Percentiles rank a stretch among this genome's conserved stretches.
phyloP scores from a whole-genome alignment of 35 echinoderm and acorn worm species.

The Heliocidaris tuberculata region DNA sequence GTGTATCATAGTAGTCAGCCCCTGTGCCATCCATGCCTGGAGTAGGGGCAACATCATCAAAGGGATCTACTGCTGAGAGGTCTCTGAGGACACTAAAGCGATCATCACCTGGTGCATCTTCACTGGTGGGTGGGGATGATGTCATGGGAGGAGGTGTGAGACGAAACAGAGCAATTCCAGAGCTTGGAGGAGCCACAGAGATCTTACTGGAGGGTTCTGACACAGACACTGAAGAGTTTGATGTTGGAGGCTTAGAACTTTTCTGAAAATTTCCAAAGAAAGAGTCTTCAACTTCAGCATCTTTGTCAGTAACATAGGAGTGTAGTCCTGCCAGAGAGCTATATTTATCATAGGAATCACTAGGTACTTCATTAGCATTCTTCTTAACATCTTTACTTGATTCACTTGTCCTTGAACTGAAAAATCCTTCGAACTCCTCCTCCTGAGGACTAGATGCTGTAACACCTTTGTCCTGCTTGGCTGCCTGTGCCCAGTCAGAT shows the following conservation, averaged over 20 bases:
- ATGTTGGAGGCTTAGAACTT: neutral
- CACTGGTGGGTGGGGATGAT: constrained; percentile 23
- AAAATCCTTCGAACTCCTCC: constrained; percentile 44
- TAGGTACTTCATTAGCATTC: neutral
- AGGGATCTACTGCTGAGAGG: constrained; percentile 15
- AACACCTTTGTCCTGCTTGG: neutral
- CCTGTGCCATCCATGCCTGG: constrained; percentile 31
- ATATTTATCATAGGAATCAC: neutral
- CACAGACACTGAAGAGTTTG: neutral
- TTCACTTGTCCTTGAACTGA: neutral
- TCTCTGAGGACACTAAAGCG: constrained; percentile 22
- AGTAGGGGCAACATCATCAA: neutral
- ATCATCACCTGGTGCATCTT: constrained; percentile 28
- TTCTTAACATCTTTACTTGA: neutral
- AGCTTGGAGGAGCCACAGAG: neutral
- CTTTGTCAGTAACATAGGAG: neutral
- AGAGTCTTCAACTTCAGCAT: neutral
- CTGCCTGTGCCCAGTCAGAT: constrained; percentile 19
- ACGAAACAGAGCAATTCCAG: neutral
- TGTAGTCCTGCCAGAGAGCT: constrained; percentile 18
- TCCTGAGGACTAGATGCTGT: constrained; percentile 22
- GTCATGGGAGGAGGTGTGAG: constrained; percentile 45
- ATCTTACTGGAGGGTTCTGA: neutral
- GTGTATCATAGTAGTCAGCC: constrained; percentile 32
- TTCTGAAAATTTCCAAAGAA: constrained; percentile 35